phyloP scores from a whole-genome alignment of 2,113 vertebrate genomes.

The Microcebus murinus region DNA sequence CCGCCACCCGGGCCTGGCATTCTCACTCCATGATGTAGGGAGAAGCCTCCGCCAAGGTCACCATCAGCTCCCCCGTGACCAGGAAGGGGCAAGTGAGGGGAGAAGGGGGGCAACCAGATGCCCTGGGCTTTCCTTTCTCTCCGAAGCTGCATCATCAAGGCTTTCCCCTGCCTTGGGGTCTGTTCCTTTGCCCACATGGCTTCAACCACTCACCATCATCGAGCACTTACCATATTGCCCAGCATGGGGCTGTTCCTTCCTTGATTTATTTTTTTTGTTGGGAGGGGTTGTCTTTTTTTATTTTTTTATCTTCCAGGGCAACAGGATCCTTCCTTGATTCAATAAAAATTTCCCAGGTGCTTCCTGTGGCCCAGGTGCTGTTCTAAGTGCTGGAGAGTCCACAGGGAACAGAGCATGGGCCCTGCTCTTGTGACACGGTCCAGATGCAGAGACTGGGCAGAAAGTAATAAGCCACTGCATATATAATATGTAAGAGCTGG shows the following conservation, averaged over 20 bases:
- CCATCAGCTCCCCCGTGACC: fast-evolving
- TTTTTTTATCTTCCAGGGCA: too few relatives aligned
- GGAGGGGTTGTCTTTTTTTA: too few relatives aligned
- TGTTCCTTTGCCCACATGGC: background rate
- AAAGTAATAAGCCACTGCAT: background rate
- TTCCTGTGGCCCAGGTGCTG: background rate
- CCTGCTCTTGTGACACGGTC: background rate
- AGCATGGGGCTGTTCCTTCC: background rate
- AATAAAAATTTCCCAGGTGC: background rate
- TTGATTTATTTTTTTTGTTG: too few relatives aligned
- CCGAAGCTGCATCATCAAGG: fast-evolving
- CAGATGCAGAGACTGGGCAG: background rate
- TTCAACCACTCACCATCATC: fast-evolving
- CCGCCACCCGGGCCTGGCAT: fast-evolving
- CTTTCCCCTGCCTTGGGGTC: fast-evolving
- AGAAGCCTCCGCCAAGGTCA: background rate
- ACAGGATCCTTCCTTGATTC: background rate
- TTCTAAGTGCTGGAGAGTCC: background rate
- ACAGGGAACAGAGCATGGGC: background rate
- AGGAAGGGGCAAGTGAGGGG: background rate
- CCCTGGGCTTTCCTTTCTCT: background rate
- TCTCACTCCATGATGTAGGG: fast-evolving
- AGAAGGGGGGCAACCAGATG: background rate
- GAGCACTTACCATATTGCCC: fast-evolving
- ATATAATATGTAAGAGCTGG: background rate